Conservation (phyloP, 2,113 vertebrate genomes). For the Psittacus erithacus region DNA sequence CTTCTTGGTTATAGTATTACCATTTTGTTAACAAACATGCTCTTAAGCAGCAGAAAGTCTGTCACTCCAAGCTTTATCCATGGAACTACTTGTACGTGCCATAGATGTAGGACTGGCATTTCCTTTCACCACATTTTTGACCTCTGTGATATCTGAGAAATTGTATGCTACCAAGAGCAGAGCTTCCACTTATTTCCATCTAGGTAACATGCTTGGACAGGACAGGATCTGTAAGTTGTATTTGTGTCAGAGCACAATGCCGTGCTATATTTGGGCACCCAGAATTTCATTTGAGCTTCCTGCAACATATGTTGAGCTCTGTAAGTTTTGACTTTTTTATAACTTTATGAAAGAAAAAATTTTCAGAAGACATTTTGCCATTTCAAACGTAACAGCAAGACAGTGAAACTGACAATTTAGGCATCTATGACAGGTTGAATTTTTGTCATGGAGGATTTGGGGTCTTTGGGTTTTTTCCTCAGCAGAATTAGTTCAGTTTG, state of each 20-base stretch:
- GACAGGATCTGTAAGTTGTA: neutral
- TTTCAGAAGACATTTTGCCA: neutral
- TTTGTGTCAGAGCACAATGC: rapidly evolving
- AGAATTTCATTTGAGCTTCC: neutral
- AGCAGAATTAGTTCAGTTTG: neutral
- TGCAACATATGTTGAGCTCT: neutral
- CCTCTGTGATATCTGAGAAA: neutral
- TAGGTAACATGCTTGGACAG: neutral
- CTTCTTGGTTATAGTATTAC: neutral
- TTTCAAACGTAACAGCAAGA: neutral
- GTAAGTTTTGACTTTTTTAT: neutral
- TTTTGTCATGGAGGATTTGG: neutral
- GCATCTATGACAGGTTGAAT: neutral
- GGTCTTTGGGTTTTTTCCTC: neutral
- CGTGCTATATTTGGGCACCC: neutral
- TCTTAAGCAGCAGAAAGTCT: neutral
- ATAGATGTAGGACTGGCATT: rapidly evolving
- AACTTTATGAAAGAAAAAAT: neutral
- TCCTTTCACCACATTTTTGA: neutral
- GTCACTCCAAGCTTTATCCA: neutral
- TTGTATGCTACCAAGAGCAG: neutral
- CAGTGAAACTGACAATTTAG: neutral
- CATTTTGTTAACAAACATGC: neutral
- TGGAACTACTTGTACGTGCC: rapidly evolving
- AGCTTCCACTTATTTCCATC: neutral